phyloP scores from a whole-genome alignment of 23 tunicate genomes.

The Ascidia mentula region DNA sequence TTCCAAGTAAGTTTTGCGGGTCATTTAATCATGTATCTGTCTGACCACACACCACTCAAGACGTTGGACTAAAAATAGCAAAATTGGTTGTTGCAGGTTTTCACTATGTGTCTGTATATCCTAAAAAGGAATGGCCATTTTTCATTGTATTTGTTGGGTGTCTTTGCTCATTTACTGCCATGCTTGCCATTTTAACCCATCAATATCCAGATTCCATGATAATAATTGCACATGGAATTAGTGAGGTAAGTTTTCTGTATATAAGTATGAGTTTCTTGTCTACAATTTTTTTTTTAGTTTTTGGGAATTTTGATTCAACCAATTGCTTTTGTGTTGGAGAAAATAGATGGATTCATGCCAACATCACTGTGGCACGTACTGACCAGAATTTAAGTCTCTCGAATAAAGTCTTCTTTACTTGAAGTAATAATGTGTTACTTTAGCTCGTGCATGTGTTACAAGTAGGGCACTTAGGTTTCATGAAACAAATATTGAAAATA shows the following conservation, averaged over 20 bases:
- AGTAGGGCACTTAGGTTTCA: no score
- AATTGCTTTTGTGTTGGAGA: conserved; percentile 44
- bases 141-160: conserved; percentile 85
- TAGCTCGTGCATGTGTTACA: no score
- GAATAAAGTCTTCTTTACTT: neutral
- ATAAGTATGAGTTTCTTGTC: neutral
- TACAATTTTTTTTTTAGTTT: conserved; percentile 20
- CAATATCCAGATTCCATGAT: conserved; percentile 71
- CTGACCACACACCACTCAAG: neutral
- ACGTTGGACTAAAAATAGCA: neutral
- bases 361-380: conserved; percentile 81
- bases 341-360: conserved; percentile 61
- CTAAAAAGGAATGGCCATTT: conserved; percentile 90
- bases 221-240: conserved; percentile 24
- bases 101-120: conserved; percentile 89
- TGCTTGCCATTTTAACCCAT: conserved; percentile 82
- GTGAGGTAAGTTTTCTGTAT: conserved; percentile 15
- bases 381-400: conserved; percentile 25
- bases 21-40: neutral
- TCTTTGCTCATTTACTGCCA: conserved; percentile 73
- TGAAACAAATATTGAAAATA: no score
- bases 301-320: conserved; percentile 44
- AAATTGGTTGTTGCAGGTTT: conserved; percentile 64
- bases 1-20: conserved; percentile 50
- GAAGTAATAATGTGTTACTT: no score